phyloP scores from a whole-genome alignment of 2,113 vertebrate genomes.

The Oriolus oriolus region DNA sequence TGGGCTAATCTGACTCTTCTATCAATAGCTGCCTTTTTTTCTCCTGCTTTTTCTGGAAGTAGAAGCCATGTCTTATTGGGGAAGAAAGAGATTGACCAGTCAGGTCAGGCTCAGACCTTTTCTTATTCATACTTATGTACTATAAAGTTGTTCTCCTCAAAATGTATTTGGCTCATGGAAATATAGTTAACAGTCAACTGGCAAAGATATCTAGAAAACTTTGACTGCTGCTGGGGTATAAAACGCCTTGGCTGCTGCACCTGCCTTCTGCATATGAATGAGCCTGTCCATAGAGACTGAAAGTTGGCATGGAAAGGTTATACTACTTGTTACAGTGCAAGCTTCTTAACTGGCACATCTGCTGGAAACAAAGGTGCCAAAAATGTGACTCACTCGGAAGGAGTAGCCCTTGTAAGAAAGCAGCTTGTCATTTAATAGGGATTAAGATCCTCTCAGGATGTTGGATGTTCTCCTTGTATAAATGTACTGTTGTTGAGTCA shows the following conservation, averaged over 20 bases:
- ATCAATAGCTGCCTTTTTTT: neutral
- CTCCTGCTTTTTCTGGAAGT: neutral
- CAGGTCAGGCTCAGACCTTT: neutral
- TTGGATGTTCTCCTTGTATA: neutral
- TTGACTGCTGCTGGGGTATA: neutral
- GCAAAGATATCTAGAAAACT: slow-evolving; percentile 12
- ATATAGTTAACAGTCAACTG: slow-evolving; percentile 9
- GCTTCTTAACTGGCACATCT: slow-evolving; percentile 47
- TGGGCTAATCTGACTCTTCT: neutral
- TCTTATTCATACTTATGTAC: neutral
- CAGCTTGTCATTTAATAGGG: neutral
- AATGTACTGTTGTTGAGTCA: neutral
- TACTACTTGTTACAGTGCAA: neutral
- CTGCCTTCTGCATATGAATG: slow-evolving; percentile 28
- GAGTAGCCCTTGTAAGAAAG: neutral
- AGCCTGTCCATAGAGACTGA: neutral
- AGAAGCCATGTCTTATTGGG: neutral
- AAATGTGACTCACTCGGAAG: neutral
- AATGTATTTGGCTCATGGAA: slow-evolving; percentile 4
- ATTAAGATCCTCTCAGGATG: slow-evolving; percentile 5
- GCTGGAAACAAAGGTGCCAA: slow-evolving; percentile 42
- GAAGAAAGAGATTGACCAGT: neutral
- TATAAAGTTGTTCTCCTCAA: slow-evolving; percentile 1
- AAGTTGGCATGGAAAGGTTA: slow-evolving; percentile 39
- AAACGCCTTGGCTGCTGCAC: slow-evolving; percentile 16